These are phyloP conservation scores for Yponomeuta plumbellus DNA, from an alignment of 2,888 invertebrate species.

Conservation along the genomic window DNA sequence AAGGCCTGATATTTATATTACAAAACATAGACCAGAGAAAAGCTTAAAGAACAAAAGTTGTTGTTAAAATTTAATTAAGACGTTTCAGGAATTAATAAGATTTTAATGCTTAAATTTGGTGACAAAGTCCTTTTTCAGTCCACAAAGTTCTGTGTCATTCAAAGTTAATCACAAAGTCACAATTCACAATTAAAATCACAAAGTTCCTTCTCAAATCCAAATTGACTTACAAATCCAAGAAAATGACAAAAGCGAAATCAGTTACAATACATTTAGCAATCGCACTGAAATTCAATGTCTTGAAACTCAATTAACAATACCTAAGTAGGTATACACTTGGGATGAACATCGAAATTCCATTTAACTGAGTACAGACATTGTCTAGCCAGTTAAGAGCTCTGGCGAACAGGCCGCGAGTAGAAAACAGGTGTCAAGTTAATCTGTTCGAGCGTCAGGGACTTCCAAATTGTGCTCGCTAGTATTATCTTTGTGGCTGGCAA, in stretches of 20 bases:
- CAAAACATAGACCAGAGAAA: too few relatives aligned
- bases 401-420: background rate
- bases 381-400: background rate
- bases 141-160: too few relatives aligned
- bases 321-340: background rate
- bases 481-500: background rate
- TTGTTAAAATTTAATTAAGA: too few relatives aligned
- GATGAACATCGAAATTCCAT: constrained; percentile 14
- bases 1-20: too few relatives aligned
- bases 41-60: too few relatives aligned
- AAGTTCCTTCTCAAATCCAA: too few relatives aligned
- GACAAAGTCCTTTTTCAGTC: too few relatives aligned
- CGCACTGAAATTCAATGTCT: background rate
- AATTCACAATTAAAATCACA: too few relatives aligned
- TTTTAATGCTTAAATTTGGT: too few relatives aligned
- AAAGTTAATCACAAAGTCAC: too few relatives aligned
- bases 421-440: background rate
- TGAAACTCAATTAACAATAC: background rate
- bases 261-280: background rate
- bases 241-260: background rate
- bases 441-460: background rate
- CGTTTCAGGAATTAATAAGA: too few relatives aligned
- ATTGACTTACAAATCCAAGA: background rate
- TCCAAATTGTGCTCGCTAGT: background rate
- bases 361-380: background rate